Evolutionary conservation across 2,797 vertebrate species (phyloP).

Genomic region (Pseudopleuronectes americanus): DNA sequence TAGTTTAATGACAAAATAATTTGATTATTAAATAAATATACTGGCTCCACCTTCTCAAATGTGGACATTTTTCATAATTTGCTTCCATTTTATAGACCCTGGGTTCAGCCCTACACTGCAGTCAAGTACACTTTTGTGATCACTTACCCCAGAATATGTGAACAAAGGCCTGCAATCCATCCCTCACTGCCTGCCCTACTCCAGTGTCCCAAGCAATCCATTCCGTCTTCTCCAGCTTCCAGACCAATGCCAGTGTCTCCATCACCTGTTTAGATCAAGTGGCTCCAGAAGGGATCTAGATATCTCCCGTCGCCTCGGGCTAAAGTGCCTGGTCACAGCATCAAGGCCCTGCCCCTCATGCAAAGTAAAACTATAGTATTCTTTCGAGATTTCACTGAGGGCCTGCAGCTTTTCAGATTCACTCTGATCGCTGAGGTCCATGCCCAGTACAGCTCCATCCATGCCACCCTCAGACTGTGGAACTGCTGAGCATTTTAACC

Average conservation of each 20-base stretch:
- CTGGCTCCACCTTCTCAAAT: no score
- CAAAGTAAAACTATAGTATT: conserved; percentile 81
- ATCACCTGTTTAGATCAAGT: conserved; percentile 76
- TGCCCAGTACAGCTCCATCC: conserved; percentile 87
- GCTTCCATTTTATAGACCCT: no score
- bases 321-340: conserved; percentile 53
- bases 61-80: no score
- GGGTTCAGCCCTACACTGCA: no score
- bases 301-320: conserved; percentile 75
- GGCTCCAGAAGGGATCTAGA: conserved; percentile 72
- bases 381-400: conserved; percentile 80
- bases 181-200: conserved; percentile 66
- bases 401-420: conserved; percentile 32
- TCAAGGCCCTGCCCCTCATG: conserved; percentile 60
- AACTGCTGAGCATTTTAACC: conserved; percentile 20
- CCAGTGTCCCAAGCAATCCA: conserved; percentile 63
- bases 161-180: conserved; percentile 80
- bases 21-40: no score
- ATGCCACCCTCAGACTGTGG: conserved; percentile 82
- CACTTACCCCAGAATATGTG: conserved; percentile 86
- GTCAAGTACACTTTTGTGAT: neutral
- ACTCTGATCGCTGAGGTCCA: conserved; percentile 54
- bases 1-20: neutral
- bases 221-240: conserved; percentile 74
- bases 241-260: conserved; percentile 75